A percentile compares a stretch with the other conserved stretches of the same genome.
Conservation (phyloP, 2,888 invertebrate genomes). For the Mongoloraphidia duomilia region DNA sequence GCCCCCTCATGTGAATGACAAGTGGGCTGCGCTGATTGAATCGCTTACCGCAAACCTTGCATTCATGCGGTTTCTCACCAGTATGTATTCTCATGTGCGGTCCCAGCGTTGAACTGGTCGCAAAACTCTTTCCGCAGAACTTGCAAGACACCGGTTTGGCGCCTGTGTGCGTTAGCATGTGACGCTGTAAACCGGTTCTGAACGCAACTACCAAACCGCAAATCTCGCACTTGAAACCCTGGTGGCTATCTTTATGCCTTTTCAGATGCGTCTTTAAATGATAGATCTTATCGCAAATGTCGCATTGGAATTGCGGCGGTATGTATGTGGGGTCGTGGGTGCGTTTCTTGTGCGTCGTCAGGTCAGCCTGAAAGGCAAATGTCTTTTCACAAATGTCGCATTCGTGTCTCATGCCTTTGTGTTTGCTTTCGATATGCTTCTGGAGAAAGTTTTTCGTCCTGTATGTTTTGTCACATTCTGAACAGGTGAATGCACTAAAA, state of each 20-base stretch:
- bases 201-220: no score
- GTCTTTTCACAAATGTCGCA: neutral
- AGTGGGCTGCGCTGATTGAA: conserved; percentile 14
- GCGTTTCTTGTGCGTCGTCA: neutral
- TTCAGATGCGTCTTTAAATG: no score
- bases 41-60: conserved; percentile 17
- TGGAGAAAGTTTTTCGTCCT: conserved; percentile 10
- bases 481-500: conserved; percentile 10
- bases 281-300: neutral
- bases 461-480: conserved; percentile 16
- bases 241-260: no score
- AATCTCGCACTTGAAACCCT: no score
- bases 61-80: conserved; percentile 20
- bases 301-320: conserved; percentile 1
- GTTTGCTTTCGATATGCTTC: conserved; percentile 2
- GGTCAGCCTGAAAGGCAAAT: neutral
- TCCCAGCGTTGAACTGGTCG: no score
- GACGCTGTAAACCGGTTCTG: no score
- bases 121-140: no score
- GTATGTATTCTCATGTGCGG: neutral
- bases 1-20: conserved; percentile 12
- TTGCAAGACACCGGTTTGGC: no score
- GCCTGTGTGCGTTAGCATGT: no score
- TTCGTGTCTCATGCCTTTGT: neutral
- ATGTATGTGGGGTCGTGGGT: conserved; percentile 1